Conservation (phyloP, 2,888 invertebrate species). For the Oligia fasciuncula region DNA sequence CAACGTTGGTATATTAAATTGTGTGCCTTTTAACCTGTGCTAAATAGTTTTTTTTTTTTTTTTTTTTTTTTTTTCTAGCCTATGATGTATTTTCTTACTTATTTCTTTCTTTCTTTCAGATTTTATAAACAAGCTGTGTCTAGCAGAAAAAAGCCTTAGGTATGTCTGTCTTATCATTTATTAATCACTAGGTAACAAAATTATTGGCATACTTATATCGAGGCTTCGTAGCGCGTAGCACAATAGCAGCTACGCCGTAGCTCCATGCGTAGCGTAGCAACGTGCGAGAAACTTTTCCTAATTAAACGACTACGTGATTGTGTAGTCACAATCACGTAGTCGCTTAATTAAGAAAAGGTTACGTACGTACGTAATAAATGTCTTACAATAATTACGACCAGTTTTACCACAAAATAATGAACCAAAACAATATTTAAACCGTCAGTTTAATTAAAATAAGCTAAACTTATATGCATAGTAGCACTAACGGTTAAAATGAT, state of each 20-base stretch:
- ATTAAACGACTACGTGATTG: no score
- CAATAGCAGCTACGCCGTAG: constrained; percentile 28
- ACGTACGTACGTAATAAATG: no score
- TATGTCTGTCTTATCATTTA: neutral
- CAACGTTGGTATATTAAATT: neutral
- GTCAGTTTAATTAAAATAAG: constrained; percentile 1
- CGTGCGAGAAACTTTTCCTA: fast-evolving
- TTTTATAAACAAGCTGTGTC: no score
- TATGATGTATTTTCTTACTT: neutral
- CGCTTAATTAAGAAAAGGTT: no score
- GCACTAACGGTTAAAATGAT: constrained; percentile 32
- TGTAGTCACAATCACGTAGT: no score
- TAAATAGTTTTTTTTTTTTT: no score
- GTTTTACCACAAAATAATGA: neutral
- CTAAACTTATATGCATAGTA: constrained; percentile 33
- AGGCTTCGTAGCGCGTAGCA: constrained; percentile 23
- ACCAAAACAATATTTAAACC: neutral
- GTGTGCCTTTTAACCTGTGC: neutral
- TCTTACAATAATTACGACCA: neutral
- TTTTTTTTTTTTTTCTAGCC: no score
- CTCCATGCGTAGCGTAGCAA: neutral
- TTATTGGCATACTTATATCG: neutral
- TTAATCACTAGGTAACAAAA: neutral
- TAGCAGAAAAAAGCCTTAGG: neutral
- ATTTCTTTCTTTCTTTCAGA: neutral